These are phyloP conservation scores for Temnothorax curvispinosus DNA, from an alignment of 1,140 invertebrate species.

Conservation along the genomic window DNA sequence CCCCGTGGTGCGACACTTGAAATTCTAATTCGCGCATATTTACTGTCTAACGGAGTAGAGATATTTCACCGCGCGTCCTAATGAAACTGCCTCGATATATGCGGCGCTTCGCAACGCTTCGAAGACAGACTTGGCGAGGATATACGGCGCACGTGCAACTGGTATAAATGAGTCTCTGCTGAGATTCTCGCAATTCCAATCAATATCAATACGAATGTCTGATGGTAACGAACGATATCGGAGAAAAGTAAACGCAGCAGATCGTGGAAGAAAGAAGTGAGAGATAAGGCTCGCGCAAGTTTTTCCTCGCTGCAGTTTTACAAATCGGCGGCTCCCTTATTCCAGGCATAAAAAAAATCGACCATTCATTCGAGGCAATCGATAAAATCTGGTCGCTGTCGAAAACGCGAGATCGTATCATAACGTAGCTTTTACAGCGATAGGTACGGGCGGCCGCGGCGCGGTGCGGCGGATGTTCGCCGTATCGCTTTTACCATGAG, in stretches of 20 bases:
- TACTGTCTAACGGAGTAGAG: constrained; percentile 69
- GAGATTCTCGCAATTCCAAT: constrained; percentile 7
- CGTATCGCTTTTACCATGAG: constrained; percentile 1
- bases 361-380: constrained; percentile 64
- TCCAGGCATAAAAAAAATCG: constrained; percentile 63
- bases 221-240: not conserved
- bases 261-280: not conserved
- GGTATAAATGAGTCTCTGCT: constrained; percentile 1
- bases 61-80: constrained; percentile 71
- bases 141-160: not conserved
- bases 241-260: constrained; percentile 1
- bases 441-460: constrained; percentile 35
- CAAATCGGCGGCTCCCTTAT: constrained; percentile 65
- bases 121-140: constrained; percentile 19
- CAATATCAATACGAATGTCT: not conserved
- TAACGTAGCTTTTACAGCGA: constrained; percentile 50
- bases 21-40: constrained; percentile 75
- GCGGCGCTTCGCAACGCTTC: constrained; percentile 15
- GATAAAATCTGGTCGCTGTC: constrained; percentile 73
- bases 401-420: constrained; percentile 72
- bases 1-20: constrained; percentile 65
- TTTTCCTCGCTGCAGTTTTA: constrained; percentile 45
- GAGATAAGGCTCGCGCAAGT: not conserved
- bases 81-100: constrained; percentile 58
- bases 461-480: not conserved